Evolutionary conservation across 1,140 invertebrate species (phyloP).

Genomic region (Brachionus manjavacas): DNA sequence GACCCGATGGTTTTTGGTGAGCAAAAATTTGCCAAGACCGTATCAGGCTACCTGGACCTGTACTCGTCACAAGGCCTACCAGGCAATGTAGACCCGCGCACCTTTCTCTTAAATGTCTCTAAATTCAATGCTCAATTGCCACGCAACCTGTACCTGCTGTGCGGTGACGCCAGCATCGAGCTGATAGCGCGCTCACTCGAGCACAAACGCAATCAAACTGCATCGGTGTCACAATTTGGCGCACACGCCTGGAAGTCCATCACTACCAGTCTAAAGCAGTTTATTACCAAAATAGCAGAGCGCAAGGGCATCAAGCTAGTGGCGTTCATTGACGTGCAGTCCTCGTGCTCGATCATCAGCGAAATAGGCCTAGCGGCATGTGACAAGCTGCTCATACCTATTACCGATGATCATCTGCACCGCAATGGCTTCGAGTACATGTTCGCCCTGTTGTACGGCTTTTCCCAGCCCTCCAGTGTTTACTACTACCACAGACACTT

Average conservation of each 20-base stretch:
- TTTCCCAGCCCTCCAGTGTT: not conserved
- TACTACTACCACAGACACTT: slow-evolving; percentile 41
- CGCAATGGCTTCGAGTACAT: slow-evolving; percentile 39
- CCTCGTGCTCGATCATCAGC: slow-evolving; percentile 13
- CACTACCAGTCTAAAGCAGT: not conserved
- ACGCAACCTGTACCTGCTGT: slow-evolving; percentile 36
- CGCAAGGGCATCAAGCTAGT: slow-evolving; percentile 34
- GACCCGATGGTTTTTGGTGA: not conserved
- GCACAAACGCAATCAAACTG: slow-evolving; percentile 2
- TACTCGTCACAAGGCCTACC: slow-evolving; percentile 1
- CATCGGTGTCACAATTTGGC: not conserved
- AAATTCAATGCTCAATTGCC: slow-evolving; percentile 29
- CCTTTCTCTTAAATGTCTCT: slow-evolving; percentile 32
- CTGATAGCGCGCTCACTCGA: not conserved
- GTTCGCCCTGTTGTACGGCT: slow-evolving; percentile 22
- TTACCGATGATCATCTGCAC: slow-evolving; percentile 28
- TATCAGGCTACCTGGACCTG: slow-evolving; percentile 40
- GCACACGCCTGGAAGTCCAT: slow-evolving; percentile 29
- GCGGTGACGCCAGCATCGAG: slow-evolving; percentile 35
- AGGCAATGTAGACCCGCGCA: slow-evolving; percentile 13
- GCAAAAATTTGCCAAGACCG: slow-evolving; percentile 24
- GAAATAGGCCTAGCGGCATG: slow-evolving; percentile 30
- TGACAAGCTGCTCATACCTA: slow-evolving; percentile 15
- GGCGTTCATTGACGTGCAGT: slow-evolving; percentile 35
- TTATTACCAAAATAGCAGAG: slow-evolving; percentile 25